Conservation (phyloP, 2,888 invertebrate species). For the Drosophila nigricruria region DNA sequence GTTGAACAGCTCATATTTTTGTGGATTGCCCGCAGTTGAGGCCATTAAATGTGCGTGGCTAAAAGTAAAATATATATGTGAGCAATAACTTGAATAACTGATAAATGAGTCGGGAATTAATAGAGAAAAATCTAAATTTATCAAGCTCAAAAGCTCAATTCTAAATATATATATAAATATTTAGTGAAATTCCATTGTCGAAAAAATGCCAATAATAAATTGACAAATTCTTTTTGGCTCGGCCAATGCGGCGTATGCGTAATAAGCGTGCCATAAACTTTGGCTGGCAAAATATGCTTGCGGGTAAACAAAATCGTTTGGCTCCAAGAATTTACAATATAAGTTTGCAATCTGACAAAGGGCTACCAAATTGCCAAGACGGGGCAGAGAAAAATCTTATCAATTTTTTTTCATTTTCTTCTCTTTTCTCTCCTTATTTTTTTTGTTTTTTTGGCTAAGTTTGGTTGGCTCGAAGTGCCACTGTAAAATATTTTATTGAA, state of each 20-base stretch:
- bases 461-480: constrained; percentile 66
- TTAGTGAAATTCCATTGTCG: background rate
- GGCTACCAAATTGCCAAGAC: constrained; percentile 54
- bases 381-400: constrained; percentile 61
- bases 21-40: constrained; percentile 47
- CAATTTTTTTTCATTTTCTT: constrained; percentile 50
- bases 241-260: constrained; percentile 37
- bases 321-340: constrained; percentile 70
- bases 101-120: constrained; percentile 13
- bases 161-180: background rate
- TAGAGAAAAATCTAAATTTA: background rate
- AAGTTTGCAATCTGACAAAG: constrained; percentile 72
- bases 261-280: constrained; percentile 45
- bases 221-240: constrained; percentile 31
- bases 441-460: constrained; percentile 51
- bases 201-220: constrained; percentile 31
- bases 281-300: constrained; percentile 31
- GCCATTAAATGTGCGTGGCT: constrained; percentile 45
- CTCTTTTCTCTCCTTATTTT: constrained; percentile 9
- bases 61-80: constrained; percentile 25
- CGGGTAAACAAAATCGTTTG: constrained; percentile 73
- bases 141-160: background rate
- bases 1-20: constrained; percentile 57
- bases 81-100: constrained; percentile 29
- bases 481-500: constrained; percentile 79